A percentile compares a stretch with the other conserved stretches of the same genome.
phyloP scores from a whole-genome alignment of 2,888 invertebrate genomes.

The Spatulosminthurus flaviceps region DNA sequence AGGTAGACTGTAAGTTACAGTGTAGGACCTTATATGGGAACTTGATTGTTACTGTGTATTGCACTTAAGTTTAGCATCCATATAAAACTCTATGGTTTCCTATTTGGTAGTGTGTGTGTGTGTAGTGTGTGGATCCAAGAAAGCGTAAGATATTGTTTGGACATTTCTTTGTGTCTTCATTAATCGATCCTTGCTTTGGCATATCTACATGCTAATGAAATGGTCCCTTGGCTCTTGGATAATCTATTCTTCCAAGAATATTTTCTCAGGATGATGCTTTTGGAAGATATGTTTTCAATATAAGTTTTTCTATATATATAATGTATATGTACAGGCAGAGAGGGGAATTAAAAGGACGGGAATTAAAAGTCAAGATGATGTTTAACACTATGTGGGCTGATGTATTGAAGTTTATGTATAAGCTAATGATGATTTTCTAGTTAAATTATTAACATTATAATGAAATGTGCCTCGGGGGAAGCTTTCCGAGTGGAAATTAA shows the following conservation, averaged over 20 bases:
- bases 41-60: slow-evolving; percentile 37
- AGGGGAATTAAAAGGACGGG: too few species aligned
- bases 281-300: too few species aligned
- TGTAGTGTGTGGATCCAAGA: too few species aligned
- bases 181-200: neutral
- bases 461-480: neutral
- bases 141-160: slow-evolving; percentile 5
- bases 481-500: neutral
- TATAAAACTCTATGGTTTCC: neutral
- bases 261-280: too few species aligned
- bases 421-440: slow-evolving; percentile 1
- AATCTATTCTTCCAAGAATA: too few species aligned
- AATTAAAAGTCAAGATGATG: too few species aligned
- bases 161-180: slow-evolving; percentile 18
- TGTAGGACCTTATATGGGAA: slow-evolving; percentile 28
- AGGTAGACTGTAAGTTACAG: neutral
- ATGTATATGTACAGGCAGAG: too few species aligned
- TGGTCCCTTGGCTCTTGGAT: too few species aligned
- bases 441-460: neutral
- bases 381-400: too few species aligned
- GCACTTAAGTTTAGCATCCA: neutral
- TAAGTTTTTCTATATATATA: too few species aligned
- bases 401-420: too few species aligned
- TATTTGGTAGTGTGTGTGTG: too few species aligned
- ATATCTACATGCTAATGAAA: neutral